Conservation (phyloP, 2,888 invertebrate genomes). For the Eudemis profundana region DNA sequence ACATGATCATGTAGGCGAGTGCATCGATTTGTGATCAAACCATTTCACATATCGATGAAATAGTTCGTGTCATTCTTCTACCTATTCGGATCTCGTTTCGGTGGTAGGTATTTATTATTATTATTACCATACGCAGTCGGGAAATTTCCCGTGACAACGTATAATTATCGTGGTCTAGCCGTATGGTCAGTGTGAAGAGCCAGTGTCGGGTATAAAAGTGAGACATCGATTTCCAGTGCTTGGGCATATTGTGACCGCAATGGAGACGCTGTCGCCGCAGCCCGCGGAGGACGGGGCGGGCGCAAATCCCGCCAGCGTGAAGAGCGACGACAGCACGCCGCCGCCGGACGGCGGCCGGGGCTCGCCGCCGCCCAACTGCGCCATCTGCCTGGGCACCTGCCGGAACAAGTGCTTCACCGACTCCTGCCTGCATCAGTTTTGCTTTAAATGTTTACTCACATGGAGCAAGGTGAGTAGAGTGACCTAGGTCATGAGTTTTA, state of each 20-base stretch:
- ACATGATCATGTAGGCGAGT: conserved; percentile 15
- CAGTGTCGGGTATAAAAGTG: neutral
- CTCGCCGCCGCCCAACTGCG: conserved; percentile 95
- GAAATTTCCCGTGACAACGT: conserved; percentile 14
- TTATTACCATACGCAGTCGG: conserved; percentile 24
- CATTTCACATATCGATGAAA: conserved; percentile 23
- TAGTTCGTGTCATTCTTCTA: conserved; percentile 20
- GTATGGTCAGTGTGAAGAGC: neutral
- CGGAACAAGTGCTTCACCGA: conserved; percentile 96
- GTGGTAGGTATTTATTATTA: conserved; percentile 43
- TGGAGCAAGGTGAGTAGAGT: conserved; percentile 92
- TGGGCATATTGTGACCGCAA: conserved; percentile 42
- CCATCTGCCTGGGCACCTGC: conserved; percentile 95
- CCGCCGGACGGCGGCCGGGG: conserved; percentile 67
- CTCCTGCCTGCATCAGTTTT: conserved; percentile 97
- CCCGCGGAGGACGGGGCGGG: conserved; percentile 69
- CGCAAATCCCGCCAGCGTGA: conserved; percentile 75
- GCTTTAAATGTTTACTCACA: conserved; percentile 95
- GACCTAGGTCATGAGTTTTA: neutral
- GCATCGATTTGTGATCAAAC: neutral
- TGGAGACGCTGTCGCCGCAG: conserved; percentile 68
- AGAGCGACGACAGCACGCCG: conserved; percentile 81
- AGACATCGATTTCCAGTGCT: neutral
- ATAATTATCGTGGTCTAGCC: neutral
- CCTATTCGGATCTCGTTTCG: conserved; percentile 13